Percentiles rank a stretch among this genome's conserved stretches.
Conservation (phyloP, 1,140 invertebrate species). For the Bombus consobrinus region DNA sequence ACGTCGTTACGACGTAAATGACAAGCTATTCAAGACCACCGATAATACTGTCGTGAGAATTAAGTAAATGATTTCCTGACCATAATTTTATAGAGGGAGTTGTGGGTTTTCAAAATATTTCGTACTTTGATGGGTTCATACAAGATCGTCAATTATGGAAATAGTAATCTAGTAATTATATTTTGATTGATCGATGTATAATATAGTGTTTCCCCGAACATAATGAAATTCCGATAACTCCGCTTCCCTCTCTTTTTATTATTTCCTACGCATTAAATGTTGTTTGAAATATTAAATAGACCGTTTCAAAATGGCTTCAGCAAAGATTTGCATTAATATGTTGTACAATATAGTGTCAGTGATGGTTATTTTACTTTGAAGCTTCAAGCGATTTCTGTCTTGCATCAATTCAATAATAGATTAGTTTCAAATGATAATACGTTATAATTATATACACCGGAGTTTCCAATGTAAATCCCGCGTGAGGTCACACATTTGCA, state of each 20-base stretch:
- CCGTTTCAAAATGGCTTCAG: neutral
- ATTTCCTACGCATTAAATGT: neutral
- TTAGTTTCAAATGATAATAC: neutral
- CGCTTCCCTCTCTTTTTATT: too few species aligned
- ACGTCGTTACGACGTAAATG: neutral
- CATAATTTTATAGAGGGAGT: neutral
- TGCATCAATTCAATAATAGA: neutral
- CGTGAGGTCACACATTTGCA: neutral
- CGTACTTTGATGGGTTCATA: neutral
- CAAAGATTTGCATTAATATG: too few species aligned
- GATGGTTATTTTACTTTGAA: neutral
- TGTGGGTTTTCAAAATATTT: neutral
- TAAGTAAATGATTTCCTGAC: neutral
- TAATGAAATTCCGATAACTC: neutral
- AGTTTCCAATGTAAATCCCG: too few species aligned
- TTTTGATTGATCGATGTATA: neutral
- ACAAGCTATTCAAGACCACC: neutral
- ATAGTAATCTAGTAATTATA: neutral
- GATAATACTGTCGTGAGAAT: too few species aligned
- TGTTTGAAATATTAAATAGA: neutral
- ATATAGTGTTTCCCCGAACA: neutral
- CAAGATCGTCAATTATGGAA: neutral
- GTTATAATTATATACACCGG: too few species aligned
- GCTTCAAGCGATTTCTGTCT: neutral
- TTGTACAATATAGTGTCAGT: neutral